A percentile compares a stretch with the other conserved stretches of the same genome.
These are phyloP conservation scores for Podotricha telesiphe DNA, from an alignment of 2,888 invertebrate species.

Conservation along the genomic window DNA sequence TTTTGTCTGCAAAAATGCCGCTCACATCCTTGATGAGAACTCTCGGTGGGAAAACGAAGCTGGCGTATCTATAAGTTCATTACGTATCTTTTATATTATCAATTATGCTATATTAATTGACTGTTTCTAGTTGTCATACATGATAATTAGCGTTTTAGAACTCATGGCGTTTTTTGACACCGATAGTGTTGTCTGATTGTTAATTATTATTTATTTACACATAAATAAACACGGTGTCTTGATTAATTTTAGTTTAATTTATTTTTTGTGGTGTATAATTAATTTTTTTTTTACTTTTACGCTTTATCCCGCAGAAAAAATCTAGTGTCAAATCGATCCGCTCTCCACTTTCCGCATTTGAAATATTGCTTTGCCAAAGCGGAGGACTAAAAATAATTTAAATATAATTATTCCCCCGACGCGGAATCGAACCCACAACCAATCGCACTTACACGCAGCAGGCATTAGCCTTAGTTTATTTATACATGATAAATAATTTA, in stretches of 20 bases:
- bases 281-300: no score
- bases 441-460: no score
- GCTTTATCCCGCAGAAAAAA: no score
- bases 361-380: no score
- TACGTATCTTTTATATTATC: conserved; percentile 12
- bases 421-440: no score
- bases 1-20: conserved; percentile 16
- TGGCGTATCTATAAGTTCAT: not conserved
- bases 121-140: conserved; percentile 2
- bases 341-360: no score
- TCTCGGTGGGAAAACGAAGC: conserved; percentile 16
- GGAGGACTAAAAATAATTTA: no score
- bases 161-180: not conserved
- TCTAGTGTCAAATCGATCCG: no score
- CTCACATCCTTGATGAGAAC: conserved; percentile 19
- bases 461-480: no score
- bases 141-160: not conserved
- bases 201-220: not conserved
- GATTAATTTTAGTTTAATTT: not conserved
- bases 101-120: conserved; percentile 17
- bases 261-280: not conserved
- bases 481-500: no score
- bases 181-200: not conserved
- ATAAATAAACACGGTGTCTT: not conserved
- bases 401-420: no score